These are phyloP conservation scores for Oxytorus armatus DNA, from an alignment of 2,888 invertebrate genomes.

Conservation along the genomic window DNA sequence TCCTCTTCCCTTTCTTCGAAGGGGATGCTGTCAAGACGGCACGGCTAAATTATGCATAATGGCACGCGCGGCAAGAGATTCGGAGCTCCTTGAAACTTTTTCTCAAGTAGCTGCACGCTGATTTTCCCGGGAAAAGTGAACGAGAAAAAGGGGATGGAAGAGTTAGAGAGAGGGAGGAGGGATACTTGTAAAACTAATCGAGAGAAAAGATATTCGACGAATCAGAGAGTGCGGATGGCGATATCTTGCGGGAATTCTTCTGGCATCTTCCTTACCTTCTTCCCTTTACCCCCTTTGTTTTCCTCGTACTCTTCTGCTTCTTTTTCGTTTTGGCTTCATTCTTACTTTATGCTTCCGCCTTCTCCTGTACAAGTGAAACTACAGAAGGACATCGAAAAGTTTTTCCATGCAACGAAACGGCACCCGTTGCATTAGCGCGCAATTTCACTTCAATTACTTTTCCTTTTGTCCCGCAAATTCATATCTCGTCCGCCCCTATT, in stretches of 20 bases:
- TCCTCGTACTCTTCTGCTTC: slow-evolving; percentile 5
- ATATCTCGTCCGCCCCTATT: too few species aligned
- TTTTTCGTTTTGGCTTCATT: background rate
- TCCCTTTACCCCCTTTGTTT: slow-evolving; percentile 27
- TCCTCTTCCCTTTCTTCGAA: background rate
- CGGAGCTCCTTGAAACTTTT: slow-evolving; percentile 60
- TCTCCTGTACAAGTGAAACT: background rate
- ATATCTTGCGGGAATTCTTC: slow-evolving; percentile 38
- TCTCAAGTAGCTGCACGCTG: slow-evolving; percentile 46
- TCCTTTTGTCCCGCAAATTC: background rate
- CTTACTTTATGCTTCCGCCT: background rate
- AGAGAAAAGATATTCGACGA: slow-evolving; percentile 62
- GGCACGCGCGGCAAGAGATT: slow-evolving; percentile 45
- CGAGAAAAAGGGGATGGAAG: background rate
- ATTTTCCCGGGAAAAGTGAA: slow-evolving; percentile 28
- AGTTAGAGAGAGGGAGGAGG: background rate
- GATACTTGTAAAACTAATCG: slow-evolving; percentile 66
- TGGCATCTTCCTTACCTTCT: slow-evolving; percentile 20
- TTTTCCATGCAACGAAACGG: slow-evolving; percentile 13
- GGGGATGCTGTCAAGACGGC: slow-evolving; percentile 11
- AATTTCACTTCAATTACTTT: slow-evolving; percentile 18
- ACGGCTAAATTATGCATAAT: slow-evolving; percentile 66
- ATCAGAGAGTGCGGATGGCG: slow-evolving; percentile 28
- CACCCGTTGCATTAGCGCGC: background rate
- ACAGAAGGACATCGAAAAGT: slow-evolving; percentile 43